These are phyloP conservation scores for Xiphorhynchus erythropygius DNA, from an alignment of 2,797 vertebrate species.

Conservation along the genomic window DNA sequence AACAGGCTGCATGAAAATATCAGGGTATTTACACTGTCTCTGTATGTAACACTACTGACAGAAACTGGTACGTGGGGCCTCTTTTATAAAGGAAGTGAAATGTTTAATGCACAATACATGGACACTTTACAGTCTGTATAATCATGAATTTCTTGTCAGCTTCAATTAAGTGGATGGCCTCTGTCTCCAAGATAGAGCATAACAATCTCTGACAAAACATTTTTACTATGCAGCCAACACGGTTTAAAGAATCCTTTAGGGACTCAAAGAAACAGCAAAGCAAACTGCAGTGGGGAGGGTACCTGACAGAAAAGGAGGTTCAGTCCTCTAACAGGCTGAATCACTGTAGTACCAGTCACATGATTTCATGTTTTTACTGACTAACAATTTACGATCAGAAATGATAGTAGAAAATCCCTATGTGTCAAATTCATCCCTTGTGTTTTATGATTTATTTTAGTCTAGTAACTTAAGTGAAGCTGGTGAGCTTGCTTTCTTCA, in stretches of 20 bases:
- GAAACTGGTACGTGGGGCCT: neutral
- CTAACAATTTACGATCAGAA: neutral
- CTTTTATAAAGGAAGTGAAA: neutral
- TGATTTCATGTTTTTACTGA: neutral
- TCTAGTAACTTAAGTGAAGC: neutral
- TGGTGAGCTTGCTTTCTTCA: constrained; percentile 1
- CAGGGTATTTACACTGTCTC: constrained; percentile 5
- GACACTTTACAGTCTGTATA: neutral
- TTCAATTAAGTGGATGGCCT: neutral
- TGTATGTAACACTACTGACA: neutral
- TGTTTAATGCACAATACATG: neutral
- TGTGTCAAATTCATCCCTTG: neutral
- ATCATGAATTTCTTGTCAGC: neutral
- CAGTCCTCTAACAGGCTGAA: neutral
- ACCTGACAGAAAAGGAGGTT: neutral
- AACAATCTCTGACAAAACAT: neutral
- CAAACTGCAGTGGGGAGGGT: neutral
- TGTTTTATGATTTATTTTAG: neutral
- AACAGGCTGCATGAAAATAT: neutral
- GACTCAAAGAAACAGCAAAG: neutral
- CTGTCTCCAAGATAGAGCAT: neutral
- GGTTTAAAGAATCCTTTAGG: neutral
- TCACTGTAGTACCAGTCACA: neutral
- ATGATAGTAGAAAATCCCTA: neutral
- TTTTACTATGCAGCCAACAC: neutral